Evolutionary conservation across 37 sponge, comb jelly and placozoan genomes (phyloP), one percentile per base, ranked within the genome.

Genomic region (Spongilla lacustris): DNA sequence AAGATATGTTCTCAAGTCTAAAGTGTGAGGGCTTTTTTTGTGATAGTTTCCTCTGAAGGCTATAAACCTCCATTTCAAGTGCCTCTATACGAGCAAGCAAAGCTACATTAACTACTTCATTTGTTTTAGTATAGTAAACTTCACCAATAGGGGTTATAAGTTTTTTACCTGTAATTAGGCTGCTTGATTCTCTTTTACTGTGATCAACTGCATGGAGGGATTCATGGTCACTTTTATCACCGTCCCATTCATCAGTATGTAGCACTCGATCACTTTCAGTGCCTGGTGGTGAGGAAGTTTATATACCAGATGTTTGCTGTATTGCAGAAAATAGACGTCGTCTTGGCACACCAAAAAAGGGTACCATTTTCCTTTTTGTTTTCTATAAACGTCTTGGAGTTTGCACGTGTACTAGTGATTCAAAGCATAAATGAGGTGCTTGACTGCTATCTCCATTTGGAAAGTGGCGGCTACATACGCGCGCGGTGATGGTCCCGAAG

Each of bases 391-490:
- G 46, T 71, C 83, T 33, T 41, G 73, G 26, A 71, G 25, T 49
- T 34, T 77, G 24, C 5, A 50, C n/a, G 27, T 86, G 67, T 71
- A 36, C 69, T 32, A 78, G 85, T 4, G 85, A 85, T 30, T 70
- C 78, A 77, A 85, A 76, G 5, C 36, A 50, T 77, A 29, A 78
- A 78, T 41, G 78, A 27, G 86, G 79, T 26, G 50, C 22, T 50
- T 75, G 22, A n/a, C 32, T 36, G 19, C 19, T 35, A 37, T 85
- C 77, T n/a, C 77, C 85, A 29, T 76, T 38, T 9, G 68, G 77
- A 67, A 75, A 85, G 41, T 85, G 77, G 22, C 77, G 36, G 46
- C 85, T 37, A 68, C 85, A 85, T 46, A 46, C 8, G 46, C 46
- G 8, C n/a, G 46, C 8, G 46, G 46, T n/a, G 46, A 46, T 46